Evolutionary conservation across 2,888 invertebrate genomes (phyloP).

Genomic region (Oscheius sp.): DNA sequence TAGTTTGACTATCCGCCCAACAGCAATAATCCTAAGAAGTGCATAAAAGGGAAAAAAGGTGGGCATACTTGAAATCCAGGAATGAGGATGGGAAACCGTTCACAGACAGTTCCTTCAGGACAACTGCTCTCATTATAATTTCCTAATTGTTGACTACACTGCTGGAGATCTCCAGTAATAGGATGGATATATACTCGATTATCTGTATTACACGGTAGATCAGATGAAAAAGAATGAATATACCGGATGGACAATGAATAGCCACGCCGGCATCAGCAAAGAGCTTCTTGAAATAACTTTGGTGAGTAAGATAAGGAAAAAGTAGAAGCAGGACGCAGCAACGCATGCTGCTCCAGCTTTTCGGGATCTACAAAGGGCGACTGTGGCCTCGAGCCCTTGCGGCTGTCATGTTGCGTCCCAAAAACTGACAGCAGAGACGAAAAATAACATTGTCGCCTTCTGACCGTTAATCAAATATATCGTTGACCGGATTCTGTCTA

Average conservation of each 20-base stretch:
- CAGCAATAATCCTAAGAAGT: constrained; percentile 58
- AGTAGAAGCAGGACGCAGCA: constrained; percentile 25
- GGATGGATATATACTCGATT: constrained; percentile 62
- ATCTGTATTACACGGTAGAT: constrained; percentile 35
- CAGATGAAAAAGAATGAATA: background rate
- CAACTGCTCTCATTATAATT: constrained; percentile 64
- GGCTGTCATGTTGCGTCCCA: constrained; percentile 34
- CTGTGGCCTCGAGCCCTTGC: constrained; percentile 14
- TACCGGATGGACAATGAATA: constrained; percentile 60
- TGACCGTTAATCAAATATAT: constrained; percentile 35
- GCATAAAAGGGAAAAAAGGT: background rate
- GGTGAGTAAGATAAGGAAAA: constrained; percentile 1
- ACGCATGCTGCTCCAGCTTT: constrained; percentile 32
- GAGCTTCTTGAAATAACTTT: constrained; percentile 48
- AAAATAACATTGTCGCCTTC: constrained; percentile 36
- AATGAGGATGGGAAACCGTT: constrained; percentile 61
- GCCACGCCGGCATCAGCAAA: constrained; percentile 57
- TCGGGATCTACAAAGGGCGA: constrained; percentile 14
- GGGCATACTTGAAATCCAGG: constrained; percentile 60
- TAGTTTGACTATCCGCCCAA: constrained; percentile 50
- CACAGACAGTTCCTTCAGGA: constrained; percentile 64
- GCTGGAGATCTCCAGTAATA: constrained; percentile 61
- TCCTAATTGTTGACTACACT: constrained; percentile 61
- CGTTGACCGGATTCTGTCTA: constrained; percentile 32
- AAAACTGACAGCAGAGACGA: constrained; percentile 36